These are phyloP conservation scores for Poliocrania exsul DNA, from an alignment of 2,797 vertebrate genomes.

Conservation along the genomic window DNA sequence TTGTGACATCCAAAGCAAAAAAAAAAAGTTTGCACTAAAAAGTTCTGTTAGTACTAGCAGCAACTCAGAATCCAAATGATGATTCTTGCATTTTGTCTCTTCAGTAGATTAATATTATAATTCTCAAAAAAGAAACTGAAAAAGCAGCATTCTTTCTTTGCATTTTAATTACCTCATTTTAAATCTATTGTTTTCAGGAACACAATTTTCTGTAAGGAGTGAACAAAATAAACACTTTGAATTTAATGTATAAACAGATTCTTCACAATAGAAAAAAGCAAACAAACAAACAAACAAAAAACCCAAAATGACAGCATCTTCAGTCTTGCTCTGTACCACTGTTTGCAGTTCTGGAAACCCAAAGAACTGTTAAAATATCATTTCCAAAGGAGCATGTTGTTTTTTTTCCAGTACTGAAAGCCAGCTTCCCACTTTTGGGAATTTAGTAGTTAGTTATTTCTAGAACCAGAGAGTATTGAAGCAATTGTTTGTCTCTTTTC, in stretches of 20 bases:
- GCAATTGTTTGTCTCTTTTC: background rate
- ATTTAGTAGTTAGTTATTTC: background rate
- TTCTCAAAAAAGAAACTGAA: constrained; percentile 49
- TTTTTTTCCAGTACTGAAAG: background rate
- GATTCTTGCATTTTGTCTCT: constrained; percentile 43
- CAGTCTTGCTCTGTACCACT: background rate
- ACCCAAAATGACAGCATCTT: background rate
- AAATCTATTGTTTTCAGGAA: background rate
- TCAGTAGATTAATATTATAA: constrained; percentile 41
- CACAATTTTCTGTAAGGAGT: background rate
- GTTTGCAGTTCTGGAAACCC: background rate
- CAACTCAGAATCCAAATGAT: constrained; percentile 57
- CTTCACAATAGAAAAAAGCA: background rate
- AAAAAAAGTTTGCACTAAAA: constrained; percentile 51
- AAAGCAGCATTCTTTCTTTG: background rate
- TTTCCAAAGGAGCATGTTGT: background rate
- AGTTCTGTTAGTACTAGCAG: constrained; percentile 48
- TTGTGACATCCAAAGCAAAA: constrained; percentile 64
- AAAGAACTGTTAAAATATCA: background rate
- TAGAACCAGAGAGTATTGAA: background rate
- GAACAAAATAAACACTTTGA: background rate
- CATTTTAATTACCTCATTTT: constrained; percentile 35
- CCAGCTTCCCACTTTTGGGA: background rate
- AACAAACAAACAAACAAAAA: too few species aligned
- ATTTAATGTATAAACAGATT: background rate